Conservation (phyloP, 2,888 invertebrate genomes). For the Octonoba sinensis region DNA sequence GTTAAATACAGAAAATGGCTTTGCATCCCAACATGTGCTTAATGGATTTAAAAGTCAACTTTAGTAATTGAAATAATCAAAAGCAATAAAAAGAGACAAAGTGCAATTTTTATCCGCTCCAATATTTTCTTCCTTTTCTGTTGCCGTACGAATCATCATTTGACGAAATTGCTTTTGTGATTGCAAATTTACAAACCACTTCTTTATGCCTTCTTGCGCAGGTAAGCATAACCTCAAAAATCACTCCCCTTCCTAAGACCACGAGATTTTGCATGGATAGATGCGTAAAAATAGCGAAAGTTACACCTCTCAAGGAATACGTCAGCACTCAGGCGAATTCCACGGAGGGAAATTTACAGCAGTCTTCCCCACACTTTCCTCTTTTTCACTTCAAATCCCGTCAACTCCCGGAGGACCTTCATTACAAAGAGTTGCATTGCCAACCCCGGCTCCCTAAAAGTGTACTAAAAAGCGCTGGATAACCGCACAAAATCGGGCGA, state of each 20-base stretch:
- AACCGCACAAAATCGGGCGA: slow-evolving; percentile 34
- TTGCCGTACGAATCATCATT: slow-evolving; percentile 32
- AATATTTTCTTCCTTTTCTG: neutral
- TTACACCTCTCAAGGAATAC: slow-evolving; percentile 25
- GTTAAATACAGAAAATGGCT: too few species aligned
- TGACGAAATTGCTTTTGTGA: slow-evolving; percentile 60
- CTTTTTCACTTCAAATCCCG: too few species aligned
- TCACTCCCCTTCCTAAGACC: neutral
- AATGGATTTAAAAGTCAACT: too few species aligned
- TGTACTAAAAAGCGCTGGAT: slow-evolving; percentile 1
- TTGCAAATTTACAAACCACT: slow-evolving; percentile 61
- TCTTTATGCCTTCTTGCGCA: slow-evolving; percentile 29
- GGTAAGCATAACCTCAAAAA: neutral
- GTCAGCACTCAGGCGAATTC: slow-evolving; percentile 57
- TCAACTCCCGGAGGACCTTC: slow-evolving; percentile 26
- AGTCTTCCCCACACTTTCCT: slow-evolving; percentile 3
- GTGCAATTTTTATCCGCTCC: slow-evolving; percentile 4
- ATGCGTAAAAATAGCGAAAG: slow-evolving; percentile 13
- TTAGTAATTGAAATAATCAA: too few species aligned
- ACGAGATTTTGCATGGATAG: neutral
- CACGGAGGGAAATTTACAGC: slow-evolving; percentile 54
- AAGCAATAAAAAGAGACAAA: too few species aligned
- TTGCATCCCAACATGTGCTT: too few species aligned
- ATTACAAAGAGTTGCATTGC: slow-evolving; percentile 28
- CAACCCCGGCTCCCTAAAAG: neutral